phyloP scores from a whole-genome alignment of 2,888 invertebrate species.

The Coenonympha glycerion region DNA sequence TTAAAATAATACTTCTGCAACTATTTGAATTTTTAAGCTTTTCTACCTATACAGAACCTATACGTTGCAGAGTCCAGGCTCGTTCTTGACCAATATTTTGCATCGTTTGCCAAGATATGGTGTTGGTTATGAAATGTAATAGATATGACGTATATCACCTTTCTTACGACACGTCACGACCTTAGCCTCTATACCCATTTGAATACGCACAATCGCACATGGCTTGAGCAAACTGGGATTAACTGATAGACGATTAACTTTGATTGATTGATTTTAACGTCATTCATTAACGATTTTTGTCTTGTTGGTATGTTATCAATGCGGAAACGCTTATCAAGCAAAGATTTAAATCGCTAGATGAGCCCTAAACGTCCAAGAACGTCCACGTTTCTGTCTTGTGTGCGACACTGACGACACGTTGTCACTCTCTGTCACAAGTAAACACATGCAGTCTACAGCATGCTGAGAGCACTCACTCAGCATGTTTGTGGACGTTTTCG shows the following conservation, averaged over 20 bases:
- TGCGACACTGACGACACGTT: too few relatives aligned
- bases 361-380: too few relatives aligned
- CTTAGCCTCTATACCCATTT: constrained; percentile 1
- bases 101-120: constrained; percentile 3
- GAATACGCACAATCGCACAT: constrained; percentile 2
- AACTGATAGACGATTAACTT: neutral
- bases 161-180: neutral
- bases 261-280: neutral
- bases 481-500: too few relatives aligned
- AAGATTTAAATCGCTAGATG: too few relatives aligned
- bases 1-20: too few relatives aligned
- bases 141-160: neutral
- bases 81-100: neutral
- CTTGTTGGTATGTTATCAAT: neutral
- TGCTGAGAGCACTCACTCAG: too few relatives aligned
- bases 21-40: too few relatives aligned
- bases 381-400: too few relatives aligned
- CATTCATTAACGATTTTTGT: neutral
- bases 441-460: too few relatives aligned
- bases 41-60: neutral
- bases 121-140: neutral
- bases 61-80: neutral
- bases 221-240: neutral
- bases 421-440: too few relatives aligned
- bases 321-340: too few relatives aligned